Evolutionary conservation across 2,113 vertebrate species (phyloP), one percentile per base, ranked within the genome.

Genomic region (Hippocampus mohnikei): DNA sequence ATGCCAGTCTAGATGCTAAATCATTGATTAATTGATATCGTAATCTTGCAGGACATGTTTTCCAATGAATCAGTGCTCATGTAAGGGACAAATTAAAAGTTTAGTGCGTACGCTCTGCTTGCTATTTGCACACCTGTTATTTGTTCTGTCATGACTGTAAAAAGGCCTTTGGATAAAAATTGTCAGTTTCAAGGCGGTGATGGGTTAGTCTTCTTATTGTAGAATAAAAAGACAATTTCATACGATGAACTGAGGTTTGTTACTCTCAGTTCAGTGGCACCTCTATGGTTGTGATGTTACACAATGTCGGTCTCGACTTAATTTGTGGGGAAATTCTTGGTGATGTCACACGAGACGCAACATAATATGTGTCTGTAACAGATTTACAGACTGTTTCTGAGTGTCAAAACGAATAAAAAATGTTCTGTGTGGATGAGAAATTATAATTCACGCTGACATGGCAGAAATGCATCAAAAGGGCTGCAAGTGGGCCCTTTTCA

Each of bases 11-110:
- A 18, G 20, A 70, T 64, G 55, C 67, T 75, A 67, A 71, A 72
- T 84, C 67, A 69, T 66, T 83, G 70, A 15, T 40, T 81, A 72
- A 69, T 81, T 52, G 23, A 53, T 52, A 68, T 58, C 37, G 25
- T 65, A 42, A 25, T 23, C n/a, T 46, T 25, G 16, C 8, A 27
- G 58, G 27, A 29, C 56, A 6, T 33, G n/a, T 73, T 84, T 84
- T 60, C 33, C 63, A 69, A 70, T 66, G 13, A 56, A 79, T 79
- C 70, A 73, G 63, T 81, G 73, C 50, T 60, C 46, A 70, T 79
- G 81, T 84, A 77, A 55, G 52, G 12, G 53, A 10, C 52, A 61
- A 62, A 68, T 66, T 61, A 52, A 65, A 55, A 53, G 8, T 11
- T 59, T 59, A 66, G 33, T 18, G 20, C 48, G 53, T 62, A 1